Evolutionary conservation across 2,113 vertebrate species (phyloP), one percentile per base, ranked within the genome.

Genomic region (Amphiprion ocellaris): DNA sequence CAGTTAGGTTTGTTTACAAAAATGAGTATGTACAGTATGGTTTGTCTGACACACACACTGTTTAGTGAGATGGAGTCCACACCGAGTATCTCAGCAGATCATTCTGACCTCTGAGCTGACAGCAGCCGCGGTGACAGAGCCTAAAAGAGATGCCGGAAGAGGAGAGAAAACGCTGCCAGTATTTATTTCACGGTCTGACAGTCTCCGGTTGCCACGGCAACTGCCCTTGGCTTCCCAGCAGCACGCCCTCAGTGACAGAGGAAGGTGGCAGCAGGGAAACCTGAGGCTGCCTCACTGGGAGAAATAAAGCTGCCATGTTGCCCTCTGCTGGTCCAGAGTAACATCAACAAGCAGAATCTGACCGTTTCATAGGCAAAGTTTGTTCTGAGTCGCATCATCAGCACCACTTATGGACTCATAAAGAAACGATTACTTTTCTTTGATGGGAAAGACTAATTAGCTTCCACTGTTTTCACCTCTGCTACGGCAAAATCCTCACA

Each of bases 1-100:
- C 83, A 87, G 24, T 71, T 81, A 87, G 75, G 66, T 86, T 89
- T 80, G 71, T 89, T 92, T 83, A 88, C 79, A 83, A 80, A 88
- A 83, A 84, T 79, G 55, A 80, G 28, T 65, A 12, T 15, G 12
- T 15, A 21, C 67, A 65, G 59, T 59, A 14, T 44, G 41, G 14
- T 44, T 33, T 19, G 17, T 52, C 54, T 67, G 50, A 41, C 69
- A 21, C 44, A 24, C 63, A 66, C 37, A 56, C 19, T 41, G 24
- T 46, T 76, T 0, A 63, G 5, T 28, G 23, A 52, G 24, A 64
- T 46, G 50, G 24, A 47, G 59, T 71, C 15, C 46, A 24, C 17
- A 28, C 47, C 10, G 8, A 26, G n/a, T 54, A 41, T 70, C 23
- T 63, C 26, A 28, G 33, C 53, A 16, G 33, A 55, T 49, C 24